These are phyloP conservation scores for Eupristina koningsbergeri DNA, from an alignment of 1,140 invertebrate genomes.

Conservation along the genomic window DNA sequence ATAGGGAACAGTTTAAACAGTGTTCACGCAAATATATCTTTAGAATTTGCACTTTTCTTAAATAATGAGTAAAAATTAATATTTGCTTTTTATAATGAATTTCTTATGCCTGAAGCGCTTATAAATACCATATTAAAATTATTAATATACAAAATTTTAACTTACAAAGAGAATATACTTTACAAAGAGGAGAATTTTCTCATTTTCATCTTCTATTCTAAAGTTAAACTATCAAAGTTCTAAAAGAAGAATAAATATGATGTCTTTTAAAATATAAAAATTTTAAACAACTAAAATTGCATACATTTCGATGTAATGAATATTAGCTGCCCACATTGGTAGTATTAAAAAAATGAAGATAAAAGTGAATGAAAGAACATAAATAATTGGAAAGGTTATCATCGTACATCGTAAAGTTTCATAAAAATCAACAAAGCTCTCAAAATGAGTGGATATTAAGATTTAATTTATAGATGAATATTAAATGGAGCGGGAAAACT, in stretches of 20 bases:
- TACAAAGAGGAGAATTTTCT: neutral
- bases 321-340: neutral
- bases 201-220: neutral
- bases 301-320: neutral
- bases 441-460: no score
- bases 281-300: neutral
- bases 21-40: neutral
- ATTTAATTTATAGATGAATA: no score
- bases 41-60: no score
- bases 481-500: no score
- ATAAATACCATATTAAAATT: neutral
- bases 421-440: no score
- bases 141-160: neutral
- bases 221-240: neutral
- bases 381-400: neutral
- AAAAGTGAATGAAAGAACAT: constrained; percentile 2
- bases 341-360: neutral
- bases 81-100: neutral
- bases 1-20: no score
- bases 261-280: neutral
- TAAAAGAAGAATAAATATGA: neutral
- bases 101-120: neutral
- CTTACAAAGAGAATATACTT: neutral
- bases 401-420: neutral
- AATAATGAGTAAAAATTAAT: neutral